Evolutionary conservation across 2,797 vertebrate species (phyloP).

Genomic region (Hirundo rustica): DNA sequence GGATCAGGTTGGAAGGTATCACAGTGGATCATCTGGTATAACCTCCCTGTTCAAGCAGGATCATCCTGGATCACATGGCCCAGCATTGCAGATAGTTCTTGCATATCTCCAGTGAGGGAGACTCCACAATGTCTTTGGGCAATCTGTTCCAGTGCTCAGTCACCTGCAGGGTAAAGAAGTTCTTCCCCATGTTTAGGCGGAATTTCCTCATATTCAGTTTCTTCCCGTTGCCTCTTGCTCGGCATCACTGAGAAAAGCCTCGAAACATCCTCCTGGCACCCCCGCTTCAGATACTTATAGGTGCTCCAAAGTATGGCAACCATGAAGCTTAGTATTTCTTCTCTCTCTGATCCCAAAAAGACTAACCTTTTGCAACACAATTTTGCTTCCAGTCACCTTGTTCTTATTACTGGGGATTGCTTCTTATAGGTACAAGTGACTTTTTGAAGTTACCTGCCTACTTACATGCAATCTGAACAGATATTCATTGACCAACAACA

Average conservation of each 20-base stretch:
- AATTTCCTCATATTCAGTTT: neutral
- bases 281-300: neutral
- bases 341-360: neutral
- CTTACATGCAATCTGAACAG: neutral
- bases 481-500: neutral
- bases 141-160: neutral
- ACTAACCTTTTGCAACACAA: neutral
- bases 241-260: neutral
- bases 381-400: neutral
- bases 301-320: neutral
- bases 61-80: neutral
- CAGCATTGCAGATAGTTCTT: neutral
- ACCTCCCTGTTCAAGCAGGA: neutral
- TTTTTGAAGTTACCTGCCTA: neutral
- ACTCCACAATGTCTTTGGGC: rapidly evolving
- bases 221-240: neutral
- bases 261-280: neutral
- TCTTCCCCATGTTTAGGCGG: neutral
- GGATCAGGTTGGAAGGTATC: neutral
- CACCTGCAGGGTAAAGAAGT: neutral
- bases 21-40: neutral
- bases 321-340: neutral
- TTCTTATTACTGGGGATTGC: neutral
- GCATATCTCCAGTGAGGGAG: neutral
- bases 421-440: neutral